Evolutionary conservation across 2,888 invertebrate genomes (phyloP).

Genomic region (Cheilosia vulpina): DNA sequence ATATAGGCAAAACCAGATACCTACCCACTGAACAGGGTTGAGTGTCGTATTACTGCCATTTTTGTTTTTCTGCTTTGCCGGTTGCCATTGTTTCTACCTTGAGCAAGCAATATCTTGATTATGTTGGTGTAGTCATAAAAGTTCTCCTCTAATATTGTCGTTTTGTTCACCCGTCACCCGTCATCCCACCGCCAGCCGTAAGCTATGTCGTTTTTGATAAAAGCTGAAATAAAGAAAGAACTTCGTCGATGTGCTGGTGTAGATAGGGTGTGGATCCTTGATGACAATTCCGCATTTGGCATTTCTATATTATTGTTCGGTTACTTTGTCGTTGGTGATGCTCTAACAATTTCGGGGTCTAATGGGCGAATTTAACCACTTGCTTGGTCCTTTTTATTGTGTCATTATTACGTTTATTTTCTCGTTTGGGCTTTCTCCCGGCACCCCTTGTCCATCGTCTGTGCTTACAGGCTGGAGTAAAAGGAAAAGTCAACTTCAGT

Average conservation of each 20-base stretch:
- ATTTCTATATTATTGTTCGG: slow-evolving; percentile 35
- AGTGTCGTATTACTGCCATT: background rate
- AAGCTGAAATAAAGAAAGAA: slow-evolving; percentile 38
- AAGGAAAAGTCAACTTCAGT: slow-evolving; percentile 31
- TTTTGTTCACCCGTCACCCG: slow-evolving; percentile 47
- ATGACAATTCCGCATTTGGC: slow-evolving; percentile 38
- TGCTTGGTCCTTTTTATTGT: slow-evolving; percentile 54
- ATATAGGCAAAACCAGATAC: slow-evolving; percentile 24
- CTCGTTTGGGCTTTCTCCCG: slow-evolving; percentile 38
- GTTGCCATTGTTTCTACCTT: slow-evolving; percentile 46
- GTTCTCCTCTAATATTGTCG: slow-evolving; percentile 42
- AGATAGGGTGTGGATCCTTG: slow-evolving; percentile 21
- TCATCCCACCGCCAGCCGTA: slow-evolving; percentile 15
- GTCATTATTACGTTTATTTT: slow-evolving; percentile 49
- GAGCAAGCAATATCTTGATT: slow-evolving; percentile 22
- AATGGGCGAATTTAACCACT: slow-evolving; percentile 55
- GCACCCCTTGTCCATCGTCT: slow-evolving; percentile 8
- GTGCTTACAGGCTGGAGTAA: slow-evolving; percentile 7
- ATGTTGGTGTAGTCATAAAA: slow-evolving; percentile 48
- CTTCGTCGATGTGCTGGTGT: slow-evolving; percentile 3
- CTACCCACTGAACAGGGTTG: background rate
- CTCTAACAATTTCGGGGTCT: slow-evolving; percentile 39
- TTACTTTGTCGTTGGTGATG: slow-evolving; percentile 18
- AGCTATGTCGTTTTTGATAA: slow-evolving; percentile 43
- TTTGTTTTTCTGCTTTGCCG: background rate